Evolutionary conservation across 1,140 invertebrate genomes (phyloP), one percentile per base, ranked within the genome.

Genomic region (Microplitis demolitor): DNA sequence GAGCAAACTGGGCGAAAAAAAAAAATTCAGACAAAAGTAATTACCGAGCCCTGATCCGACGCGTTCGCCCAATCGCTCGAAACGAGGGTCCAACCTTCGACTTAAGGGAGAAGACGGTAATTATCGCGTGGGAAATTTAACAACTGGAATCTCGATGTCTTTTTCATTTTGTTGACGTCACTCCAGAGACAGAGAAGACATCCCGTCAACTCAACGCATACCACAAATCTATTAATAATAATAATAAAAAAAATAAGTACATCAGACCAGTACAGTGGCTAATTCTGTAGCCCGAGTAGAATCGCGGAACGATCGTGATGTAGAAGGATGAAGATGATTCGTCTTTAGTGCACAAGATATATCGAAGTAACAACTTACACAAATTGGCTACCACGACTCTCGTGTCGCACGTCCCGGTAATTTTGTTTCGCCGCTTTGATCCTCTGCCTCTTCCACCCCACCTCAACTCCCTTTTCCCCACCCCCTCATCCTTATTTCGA

Each of bases 41-140:
- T 54, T 72, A 69, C 69, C 35, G 67, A 70, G 61, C 60, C 4
- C 58, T 54, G 66, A 67, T 67, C 66, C 50, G 14, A 24, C 5
- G 34, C 39, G 39, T 62, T 35, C 35, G 37, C 51, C 35, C 63
- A 66, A 67, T 67, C 51, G 66, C 50, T 24, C 14, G 50, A n/a
- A 50, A 67, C 66, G 66, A 67, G 66, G 66, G 66, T 67, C 66
- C 66, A 54, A 50, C 51, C 39, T 67, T 67, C 66, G 66, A 67
- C 50, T 67, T 67, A 67, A 67, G 66, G 50, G 66, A 53, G 50
- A 67, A 71, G 63, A 56, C 69, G 66, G 75, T 80, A 78, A 81
- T 80, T 81, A 81, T 74, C 74, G 76, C 77, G 77, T 81, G 77
- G 77, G 77, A 81, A 72, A 66, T 54, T 72, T 35, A 62, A 60